phyloP scores from a whole-genome alignment of 2,797 vertebrate genomes.

The Ambastaia sidthimunki region DNA sequence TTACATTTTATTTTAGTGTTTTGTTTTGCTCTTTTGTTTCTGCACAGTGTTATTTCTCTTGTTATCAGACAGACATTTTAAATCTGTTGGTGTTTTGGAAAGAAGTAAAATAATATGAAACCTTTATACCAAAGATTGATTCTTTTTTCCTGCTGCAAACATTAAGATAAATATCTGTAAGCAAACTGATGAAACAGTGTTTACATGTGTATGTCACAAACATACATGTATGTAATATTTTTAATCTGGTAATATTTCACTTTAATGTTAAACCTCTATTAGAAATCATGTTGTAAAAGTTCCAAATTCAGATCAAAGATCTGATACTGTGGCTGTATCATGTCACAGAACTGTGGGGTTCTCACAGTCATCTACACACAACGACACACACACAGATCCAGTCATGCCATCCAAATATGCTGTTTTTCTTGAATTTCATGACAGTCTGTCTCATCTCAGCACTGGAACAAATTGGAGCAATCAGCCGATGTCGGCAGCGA shows the following conservation, averaged over 20 bases:
- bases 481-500: slow-evolving; percentile 72
- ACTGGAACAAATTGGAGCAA: slow-evolving; percentile 73
- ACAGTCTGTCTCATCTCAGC: slow-evolving; percentile 75
- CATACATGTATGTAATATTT: too few relatives aligned
- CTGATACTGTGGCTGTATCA: too few relatives aligned
- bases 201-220: slow-evolving; percentile 25
- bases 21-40: slow-evolving; percentile 40
- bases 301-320: too few relatives aligned
- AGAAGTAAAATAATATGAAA: slow-evolving; percentile 33
- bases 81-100: background rate
- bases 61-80: background rate
- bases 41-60: slow-evolving; percentile 12
- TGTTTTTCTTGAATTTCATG: slow-evolving; percentile 63
- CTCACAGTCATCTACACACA: background rate
- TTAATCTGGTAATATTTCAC: too few relatives aligned
- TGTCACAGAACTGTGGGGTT: too few relatives aligned
- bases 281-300: too few relatives aligned
- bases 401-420: background rate
- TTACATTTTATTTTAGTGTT: slow-evolving; percentile 36
- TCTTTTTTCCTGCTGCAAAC: slow-evolving; percentile 27
- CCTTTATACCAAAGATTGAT: slow-evolving; percentile 32
- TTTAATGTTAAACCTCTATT: too few relatives aligned
- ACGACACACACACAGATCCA: background rate
- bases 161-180: slow-evolving; percentile 24
- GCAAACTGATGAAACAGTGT: background rate